phyloP scores from a whole-genome alignment of 2,888 invertebrate genomes.

The Stenurella melanura region DNA sequence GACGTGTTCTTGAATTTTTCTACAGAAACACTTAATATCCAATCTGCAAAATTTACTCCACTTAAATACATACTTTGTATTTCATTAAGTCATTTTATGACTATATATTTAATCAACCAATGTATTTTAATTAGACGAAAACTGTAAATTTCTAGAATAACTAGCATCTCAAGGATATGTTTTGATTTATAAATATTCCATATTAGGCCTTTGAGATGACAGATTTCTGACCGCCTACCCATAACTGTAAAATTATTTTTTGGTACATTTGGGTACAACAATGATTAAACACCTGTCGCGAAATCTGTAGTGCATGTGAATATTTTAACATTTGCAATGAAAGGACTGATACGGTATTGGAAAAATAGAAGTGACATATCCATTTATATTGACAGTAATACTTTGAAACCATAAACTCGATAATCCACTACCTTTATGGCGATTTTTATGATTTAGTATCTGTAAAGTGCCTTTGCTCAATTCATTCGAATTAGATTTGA shows the following conservation, averaged over 20 bases:
- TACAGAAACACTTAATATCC: no score
- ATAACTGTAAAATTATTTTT: constrained; percentile 17
- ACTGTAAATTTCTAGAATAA: not conserved
- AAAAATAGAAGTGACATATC: constrained; percentile 6
- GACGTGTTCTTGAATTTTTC: no score
- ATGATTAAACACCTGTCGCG: not conserved
- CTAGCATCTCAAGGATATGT: constrained; percentile 22
- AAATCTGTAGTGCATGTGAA: not conserved
- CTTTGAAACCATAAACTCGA: not conserved
- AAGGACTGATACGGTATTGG: not conserved
- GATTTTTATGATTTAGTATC: constrained; percentile 24
- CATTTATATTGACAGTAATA: constrained; percentile 8
- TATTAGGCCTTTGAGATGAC: constrained; percentile 25
- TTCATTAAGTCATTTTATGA: no score
- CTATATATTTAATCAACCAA: no score
- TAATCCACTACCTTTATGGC: constrained; percentile 19
- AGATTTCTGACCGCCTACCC: not conserved
- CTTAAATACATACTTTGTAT: no score
- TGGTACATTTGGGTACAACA: constrained; percentile 26
- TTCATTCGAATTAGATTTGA: not conserved
- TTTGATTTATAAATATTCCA: not conserved
- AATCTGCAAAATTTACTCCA: no score
- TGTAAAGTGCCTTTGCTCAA: constrained; percentile 17
- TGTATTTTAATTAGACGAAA: no score
- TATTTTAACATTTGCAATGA: not conserved